These are phyloP conservation scores for Galendromus occidentalis DNA, from an alignment of 1,140 invertebrate species.

Conservation along the genomic window DNA sequence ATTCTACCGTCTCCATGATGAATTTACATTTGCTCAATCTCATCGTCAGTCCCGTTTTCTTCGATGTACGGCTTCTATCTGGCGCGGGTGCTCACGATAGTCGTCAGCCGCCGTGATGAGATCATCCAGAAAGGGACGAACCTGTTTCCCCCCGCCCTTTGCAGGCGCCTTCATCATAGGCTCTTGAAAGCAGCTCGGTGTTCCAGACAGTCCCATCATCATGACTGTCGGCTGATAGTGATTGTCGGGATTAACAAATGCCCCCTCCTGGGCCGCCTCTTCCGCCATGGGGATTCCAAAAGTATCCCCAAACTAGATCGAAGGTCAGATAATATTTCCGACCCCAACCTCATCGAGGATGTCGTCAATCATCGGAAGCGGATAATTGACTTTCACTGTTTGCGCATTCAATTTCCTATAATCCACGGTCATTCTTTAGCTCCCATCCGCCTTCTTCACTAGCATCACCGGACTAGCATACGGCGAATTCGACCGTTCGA, in stretches of 20 bases:
- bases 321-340: neutral
- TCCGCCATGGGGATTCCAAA: neutral
- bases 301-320: constrained; percentile 9
- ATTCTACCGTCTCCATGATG: neutral
- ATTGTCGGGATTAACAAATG: neutral
- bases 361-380: neutral
- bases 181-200: neutral
- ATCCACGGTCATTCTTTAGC: too few species aligned
- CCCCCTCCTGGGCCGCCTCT: too few species aligned
- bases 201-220: neutral
- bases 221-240: neutral
- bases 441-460: too few species aligned
- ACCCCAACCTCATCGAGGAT: neutral
- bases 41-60: neutral
- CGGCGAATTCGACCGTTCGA: too few species aligned
- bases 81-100: neutral
- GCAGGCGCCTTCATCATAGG: neutral
- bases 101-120: neutral
- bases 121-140: neutral
- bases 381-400: neutral
- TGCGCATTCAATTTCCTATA: neutral
- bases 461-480: too few species aligned
- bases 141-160: neutral
- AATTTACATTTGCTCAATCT: neutral
- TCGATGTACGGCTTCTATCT: neutral